Conservation (phyloP, 2,888 invertebrate species). For the Mythimna albipuncta region DNA sequence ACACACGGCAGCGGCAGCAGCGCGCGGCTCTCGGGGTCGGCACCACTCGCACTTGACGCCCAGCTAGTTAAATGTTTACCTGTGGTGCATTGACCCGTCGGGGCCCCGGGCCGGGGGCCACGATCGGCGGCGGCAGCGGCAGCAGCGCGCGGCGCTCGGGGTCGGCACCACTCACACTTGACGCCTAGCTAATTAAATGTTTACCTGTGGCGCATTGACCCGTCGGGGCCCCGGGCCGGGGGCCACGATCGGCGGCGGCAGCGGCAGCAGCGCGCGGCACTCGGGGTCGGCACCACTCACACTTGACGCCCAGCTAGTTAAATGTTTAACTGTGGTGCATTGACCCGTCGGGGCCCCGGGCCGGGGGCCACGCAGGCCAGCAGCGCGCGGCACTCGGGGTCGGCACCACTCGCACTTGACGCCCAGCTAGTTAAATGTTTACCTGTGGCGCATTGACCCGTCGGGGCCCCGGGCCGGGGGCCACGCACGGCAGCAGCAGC, state of each 20-base stretch:
- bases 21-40: constrained; percentile 95
- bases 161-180: constrained; percentile 91
- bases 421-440: not conserved
- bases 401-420: too few species aligned
- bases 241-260: constrained; percentile 97
- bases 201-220: constrained; percentile 55
- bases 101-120: constrained; percentile 90
- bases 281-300: constrained; percentile 93
- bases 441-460: constrained; percentile 55
- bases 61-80: constrained; percentile 3
- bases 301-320: constrained; percentile 61
- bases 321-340: constrained; percentile 56
- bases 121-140: constrained; percentile 96
- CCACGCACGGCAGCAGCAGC: constrained; percentile 96
- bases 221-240: constrained; percentile 71
- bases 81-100: constrained; percentile 53
- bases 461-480: constrained; percentile 81
- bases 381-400: constrained; percentile 94
- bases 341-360: constrained; percentile 39
- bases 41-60: constrained; percentile 89
- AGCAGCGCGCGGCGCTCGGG: constrained; percentile 95
- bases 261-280: constrained; percentile 92
- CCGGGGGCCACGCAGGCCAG: constrained; percentile 96
- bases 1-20: constrained; percentile 96
- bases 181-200: too few species aligned